Conservation (phyloP, 2,888 invertebrate species). For the Drosophila meridiana region DNA sequence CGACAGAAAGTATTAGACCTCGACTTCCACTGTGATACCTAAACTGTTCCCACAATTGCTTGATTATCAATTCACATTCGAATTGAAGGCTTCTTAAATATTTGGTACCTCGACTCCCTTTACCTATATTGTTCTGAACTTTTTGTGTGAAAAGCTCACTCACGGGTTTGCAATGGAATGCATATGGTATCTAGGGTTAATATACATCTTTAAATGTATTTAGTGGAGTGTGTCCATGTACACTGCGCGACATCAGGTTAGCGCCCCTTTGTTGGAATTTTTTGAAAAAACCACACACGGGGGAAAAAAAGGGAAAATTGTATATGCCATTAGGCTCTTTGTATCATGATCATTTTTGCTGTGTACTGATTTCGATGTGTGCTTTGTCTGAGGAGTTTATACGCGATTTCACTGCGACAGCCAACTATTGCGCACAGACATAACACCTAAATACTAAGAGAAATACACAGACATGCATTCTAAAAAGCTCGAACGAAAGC, state of each 20-base stretch:
- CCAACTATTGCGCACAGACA: constrained; percentile 41
- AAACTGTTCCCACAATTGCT: neutral
- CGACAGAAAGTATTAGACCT: neutral
- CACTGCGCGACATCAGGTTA: too few species aligned
- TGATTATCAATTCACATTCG: neutral
- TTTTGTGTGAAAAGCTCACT: constrained; percentile 42
- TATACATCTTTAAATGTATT: constrained; percentile 4
- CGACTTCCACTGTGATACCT: constrained; percentile 3
- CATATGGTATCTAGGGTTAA: constrained; percentile 11
- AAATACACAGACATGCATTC: constrained; percentile 43
- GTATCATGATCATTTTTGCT: constrained; percentile 31
- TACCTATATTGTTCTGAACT: constrained; percentile 39
- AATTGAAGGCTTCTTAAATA: too few species aligned
- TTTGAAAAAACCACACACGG: too few species aligned
- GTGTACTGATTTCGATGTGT: constrained; percentile 25
- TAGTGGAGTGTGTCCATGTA: constrained; percentile 2
- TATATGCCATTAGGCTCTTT: constrained; percentile 37
- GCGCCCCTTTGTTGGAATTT: too few species aligned
- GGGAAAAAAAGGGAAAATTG: too few species aligned
- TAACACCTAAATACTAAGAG: constrained; percentile 12
- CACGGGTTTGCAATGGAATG: constrained; percentile 38
- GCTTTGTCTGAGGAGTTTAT: constrained; percentile 38
- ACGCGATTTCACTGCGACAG: constrained; percentile 27
- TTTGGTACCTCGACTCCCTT: constrained; percentile 15
- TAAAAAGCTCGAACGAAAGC: constrained; percentile 68